Percentiles rank a stretch among this genome's conserved stretches.
Conservation (phyloP, 1,140 invertebrate genomes). For the Periplaneta americana region DNA sequence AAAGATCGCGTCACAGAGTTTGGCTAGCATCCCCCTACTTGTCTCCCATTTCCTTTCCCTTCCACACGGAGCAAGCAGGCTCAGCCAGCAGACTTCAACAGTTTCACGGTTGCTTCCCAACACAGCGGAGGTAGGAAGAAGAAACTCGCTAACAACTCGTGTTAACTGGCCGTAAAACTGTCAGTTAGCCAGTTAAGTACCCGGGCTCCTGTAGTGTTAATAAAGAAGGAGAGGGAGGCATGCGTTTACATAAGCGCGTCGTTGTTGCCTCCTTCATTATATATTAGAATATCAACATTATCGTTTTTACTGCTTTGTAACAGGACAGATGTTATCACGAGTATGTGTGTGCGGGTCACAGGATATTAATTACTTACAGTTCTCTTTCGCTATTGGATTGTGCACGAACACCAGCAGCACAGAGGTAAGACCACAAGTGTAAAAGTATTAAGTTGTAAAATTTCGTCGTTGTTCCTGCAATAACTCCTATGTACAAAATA, state of each 20-base stretch:
- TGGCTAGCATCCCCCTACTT: no score
- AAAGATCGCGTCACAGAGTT: not conserved
- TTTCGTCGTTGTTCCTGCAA: no score
- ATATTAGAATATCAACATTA: not conserved
- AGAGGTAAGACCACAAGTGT: not conserved
- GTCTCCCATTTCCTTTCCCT: not conserved
- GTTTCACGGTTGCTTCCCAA: not conserved
- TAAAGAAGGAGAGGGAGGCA: not conserved
- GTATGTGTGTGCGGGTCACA: no score
- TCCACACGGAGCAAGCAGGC: not conserved
- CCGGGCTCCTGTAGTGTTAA: not conserved
- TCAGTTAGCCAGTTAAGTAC: not conserved
- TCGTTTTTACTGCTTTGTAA: not conserved
- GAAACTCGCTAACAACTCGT: not conserved
- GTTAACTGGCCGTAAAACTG: not conserved
- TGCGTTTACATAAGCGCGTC: not conserved
- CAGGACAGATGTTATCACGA: not conserved
- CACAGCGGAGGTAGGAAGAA: not conserved
- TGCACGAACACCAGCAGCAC: not conserved
- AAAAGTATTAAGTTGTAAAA: no score
- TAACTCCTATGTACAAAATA: no score
- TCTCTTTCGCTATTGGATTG: not conserved
- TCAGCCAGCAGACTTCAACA: not conserved
- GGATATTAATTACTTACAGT: not conserved
- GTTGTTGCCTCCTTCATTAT: no score